These are phyloP conservation scores for Oligia strigilis DNA, from an alignment of 2,888 invertebrate genomes.

Conservation along the genomic window DNA sequence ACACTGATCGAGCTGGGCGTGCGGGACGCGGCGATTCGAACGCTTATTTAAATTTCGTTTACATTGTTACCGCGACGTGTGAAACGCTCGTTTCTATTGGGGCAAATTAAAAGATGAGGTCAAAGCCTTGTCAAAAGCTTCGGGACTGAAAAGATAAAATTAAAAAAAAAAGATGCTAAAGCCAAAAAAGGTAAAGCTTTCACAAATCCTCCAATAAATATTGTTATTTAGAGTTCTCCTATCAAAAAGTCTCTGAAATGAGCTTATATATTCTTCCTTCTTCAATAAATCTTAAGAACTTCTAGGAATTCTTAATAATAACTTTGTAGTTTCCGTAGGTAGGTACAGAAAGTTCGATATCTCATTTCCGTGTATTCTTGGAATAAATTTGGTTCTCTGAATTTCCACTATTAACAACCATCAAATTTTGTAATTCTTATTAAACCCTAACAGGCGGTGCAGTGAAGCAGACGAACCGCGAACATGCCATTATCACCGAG, in stretches of 20 bases:
- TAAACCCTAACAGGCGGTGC: constrained; percentile 43
- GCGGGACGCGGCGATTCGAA: constrained; percentile 67
- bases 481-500: constrained; percentile 58
- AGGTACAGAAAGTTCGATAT: not conserved
- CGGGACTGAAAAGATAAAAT: not conserved
- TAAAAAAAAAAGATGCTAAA: not conserved
- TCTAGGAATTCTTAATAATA: not conserved
- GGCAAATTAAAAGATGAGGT: constrained; percentile 44
- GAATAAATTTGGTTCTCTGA: not conserved
- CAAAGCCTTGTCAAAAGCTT: not conserved
- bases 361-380: not conserved
- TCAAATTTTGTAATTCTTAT: constrained; percentile 55
- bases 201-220: not conserved
- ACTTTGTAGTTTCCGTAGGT: not conserved
- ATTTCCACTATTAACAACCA: constrained; percentile 35
- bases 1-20: constrained; percentile 75
- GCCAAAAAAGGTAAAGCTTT: not conserved
- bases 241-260: not conserved
- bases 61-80: constrained; percentile 66
- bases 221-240: not conserved
- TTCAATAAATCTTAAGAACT: not conserved
- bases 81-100: constrained; percentile 38
- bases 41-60: constrained; percentile 70
- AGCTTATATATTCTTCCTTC: not conserved
- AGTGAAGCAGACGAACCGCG: constrained; percentile 47